Base-by-base conservation (phyloP, 2,113 vertebrate genomes). In the Oncorhynchus kisutch region DNA sequence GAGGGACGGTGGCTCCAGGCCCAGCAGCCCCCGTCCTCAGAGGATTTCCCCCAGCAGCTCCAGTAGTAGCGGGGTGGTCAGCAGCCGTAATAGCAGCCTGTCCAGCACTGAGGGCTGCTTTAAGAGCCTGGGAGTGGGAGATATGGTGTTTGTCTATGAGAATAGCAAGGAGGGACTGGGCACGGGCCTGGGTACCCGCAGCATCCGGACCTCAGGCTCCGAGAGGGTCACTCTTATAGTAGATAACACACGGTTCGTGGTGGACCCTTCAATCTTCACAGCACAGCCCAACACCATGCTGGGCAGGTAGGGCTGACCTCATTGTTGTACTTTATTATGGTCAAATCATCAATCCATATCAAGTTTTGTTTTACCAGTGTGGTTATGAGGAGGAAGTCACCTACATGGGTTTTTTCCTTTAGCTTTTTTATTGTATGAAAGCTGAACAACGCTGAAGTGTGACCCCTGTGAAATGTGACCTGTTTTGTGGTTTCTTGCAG, bases 211-310 rank as follows among this genome's bases (percentile, higher is more conserved):
- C 0, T 95, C 96, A 18, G 51, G 51, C 51, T 54, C 51, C 0
- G 97, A 99, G 88, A 93, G 97, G 87, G 97, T 99, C 31, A 99
- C 98, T 0, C 93, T 99, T 8, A 99, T 99, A 25, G 97, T 99
- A 83, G 98, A 99, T 90, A 98, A 98, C 90, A 98, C 97, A 22
- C 96, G 97, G 92, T 99, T 99, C 85, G 97, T 99, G 73, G 97
- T 99, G 51, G 98, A 99, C 90, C 96, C 98, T 57, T 94, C 96
- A 34, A 97, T 99, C 90, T 99, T 99, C 86, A 99, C 95, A 6
- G 98, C 98, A 79, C 97, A 99, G 34, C 97, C 98, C 84, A 99
- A 99, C 82, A 99, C 98, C 18, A 99, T 99, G 98, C 90, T 99
- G 94, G 98, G 98, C 91, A 98, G 98, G 98, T 98, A 90, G 64